phyloP scores from a whole-genome alignment of 2,113 vertebrate species.

The Ochotona princeps region DNA sequence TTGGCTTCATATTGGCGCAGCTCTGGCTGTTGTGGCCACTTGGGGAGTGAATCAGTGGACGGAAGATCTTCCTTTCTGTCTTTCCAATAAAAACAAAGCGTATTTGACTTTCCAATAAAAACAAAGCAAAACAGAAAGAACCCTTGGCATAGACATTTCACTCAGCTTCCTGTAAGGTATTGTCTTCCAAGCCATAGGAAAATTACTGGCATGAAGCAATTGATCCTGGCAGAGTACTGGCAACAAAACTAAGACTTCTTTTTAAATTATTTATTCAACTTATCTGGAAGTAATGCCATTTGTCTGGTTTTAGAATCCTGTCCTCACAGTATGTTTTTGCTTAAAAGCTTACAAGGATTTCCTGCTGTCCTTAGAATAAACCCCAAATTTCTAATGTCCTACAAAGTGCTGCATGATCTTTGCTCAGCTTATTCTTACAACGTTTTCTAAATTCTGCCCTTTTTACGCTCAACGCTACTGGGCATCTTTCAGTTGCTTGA shows the following conservation, averaged over 20 bases:
- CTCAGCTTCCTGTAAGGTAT: neutral
- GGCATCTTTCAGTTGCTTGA: constrained; percentile 34
- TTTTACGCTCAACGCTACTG: neutral
- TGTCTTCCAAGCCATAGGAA: neutral
- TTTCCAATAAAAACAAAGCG: no score
- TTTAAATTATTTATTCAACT: constrained; percentile 9
- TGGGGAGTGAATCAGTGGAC: no score
- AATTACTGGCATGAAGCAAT: constrained; percentile 31
- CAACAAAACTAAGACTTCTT: neutral
- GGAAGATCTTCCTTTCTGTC: no score
- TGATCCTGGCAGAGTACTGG: neutral
- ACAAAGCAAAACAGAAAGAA: no score
- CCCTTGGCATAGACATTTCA: neutral
- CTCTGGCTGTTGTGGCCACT: no score
- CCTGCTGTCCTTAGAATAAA: constrained; percentile 54
- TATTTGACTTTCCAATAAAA: no score
- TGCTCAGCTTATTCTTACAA: constrained; percentile 37
- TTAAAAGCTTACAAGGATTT: constrained; percentile 50
- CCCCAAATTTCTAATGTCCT: constrained; percentile 28
- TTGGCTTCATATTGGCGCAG: no score
- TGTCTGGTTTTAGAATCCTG: constrained; percentile 30
- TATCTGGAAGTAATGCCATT: neutral
- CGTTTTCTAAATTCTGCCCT: constrained; percentile 35
- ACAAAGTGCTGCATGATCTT: neutral
- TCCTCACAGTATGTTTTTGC: neutral